Evolutionary conservation across 2,797 vertebrate genomes (phyloP), one percentile per base, ranked within the genome.

Genomic region (Meriones psammophilus): DNA sequence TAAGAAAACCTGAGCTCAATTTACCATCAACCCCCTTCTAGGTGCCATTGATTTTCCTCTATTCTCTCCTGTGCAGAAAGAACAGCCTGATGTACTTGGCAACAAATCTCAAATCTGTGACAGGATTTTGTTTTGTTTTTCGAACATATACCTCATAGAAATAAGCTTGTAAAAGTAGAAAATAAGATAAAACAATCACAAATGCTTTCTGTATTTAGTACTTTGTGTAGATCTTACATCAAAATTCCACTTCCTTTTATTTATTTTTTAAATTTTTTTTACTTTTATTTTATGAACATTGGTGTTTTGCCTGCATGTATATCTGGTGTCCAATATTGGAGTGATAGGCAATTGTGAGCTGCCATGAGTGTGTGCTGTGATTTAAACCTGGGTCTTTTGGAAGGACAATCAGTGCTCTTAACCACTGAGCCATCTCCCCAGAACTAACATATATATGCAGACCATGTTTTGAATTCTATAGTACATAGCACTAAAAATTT

Each of bases 21-120:
- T 97, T 88, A 94, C 97, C 98, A 97, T n/a, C 97, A 94, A 94
- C 94, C 93, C 95, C 50, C 62, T 96, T 92, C 60, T 3, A 42
- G 92, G 93, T 24, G 28, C 81, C 97, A 95, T 97, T 98, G 97
- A 89, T 97, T 97, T 96, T 97, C 85, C 79, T 91, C 36, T 96
- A 96, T 42, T 24, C 94, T 96, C 96, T 97, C 97, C 95, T 98
- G 97, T 54, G 79, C 42, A 50, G 90, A 92, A 71, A 50, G 91
- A 92, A 68, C 73, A 96, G 96, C 92, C 96, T 96, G 97, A 89
- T 76, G 85, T 76, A 95, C 90, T n/a, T 94, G 93, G 89, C 93
- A 97, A 62, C 14, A 87, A 94, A 89, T 86, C 89, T 96, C 92
- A 83, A 66, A 36, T 71, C 71, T 60, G 64, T 87, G 83, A 83